Evolutionary conservation across 2,888 invertebrate species (phyloP).

Genomic region (Nomada goodeniana): DNA sequence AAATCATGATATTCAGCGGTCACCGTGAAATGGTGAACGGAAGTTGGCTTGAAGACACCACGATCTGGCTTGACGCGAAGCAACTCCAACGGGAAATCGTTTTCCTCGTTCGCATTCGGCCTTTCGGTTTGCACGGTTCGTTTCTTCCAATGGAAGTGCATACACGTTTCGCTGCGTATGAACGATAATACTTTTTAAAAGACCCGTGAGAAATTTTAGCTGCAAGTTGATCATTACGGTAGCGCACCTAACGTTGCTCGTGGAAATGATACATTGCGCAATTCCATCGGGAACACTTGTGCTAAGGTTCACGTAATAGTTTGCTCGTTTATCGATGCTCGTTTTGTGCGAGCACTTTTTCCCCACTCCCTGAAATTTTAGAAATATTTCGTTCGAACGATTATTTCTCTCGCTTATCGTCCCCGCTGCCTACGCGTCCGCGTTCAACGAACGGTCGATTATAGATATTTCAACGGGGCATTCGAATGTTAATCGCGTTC

Average conservation of each 20-base stretch:
- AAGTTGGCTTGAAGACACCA: slow-evolving; percentile 76
- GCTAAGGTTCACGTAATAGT: slow-evolving; percentile 44
- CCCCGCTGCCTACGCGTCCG: too few species aligned
- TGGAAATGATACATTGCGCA: slow-evolving; percentile 43
- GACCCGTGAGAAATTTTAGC: background rate
- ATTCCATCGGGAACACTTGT: slow-evolving; percentile 24
- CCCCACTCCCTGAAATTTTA: slow-evolving; percentile 33
- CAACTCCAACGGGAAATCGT: slow-evolving; percentile 71
- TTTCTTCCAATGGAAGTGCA: slow-evolving; percentile 78
- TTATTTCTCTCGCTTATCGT: too few species aligned
- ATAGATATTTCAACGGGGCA: background rate
- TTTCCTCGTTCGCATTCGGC: background rate
- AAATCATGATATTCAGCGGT: slow-evolving; percentile 68
- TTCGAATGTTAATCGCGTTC: background rate
- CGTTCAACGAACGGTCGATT: too few species aligned
- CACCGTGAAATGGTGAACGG: slow-evolving; percentile 77
- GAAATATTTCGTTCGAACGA: too few species aligned
- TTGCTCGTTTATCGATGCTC: slow-evolving; percentile 25
- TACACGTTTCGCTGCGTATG: slow-evolving; percentile 64
- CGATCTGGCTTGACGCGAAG: slow-evolving; percentile 72
- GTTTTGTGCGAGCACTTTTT: background rate
- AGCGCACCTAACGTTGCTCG: slow-evolving; percentile 68
- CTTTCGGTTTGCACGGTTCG: slow-evolving; percentile 34
- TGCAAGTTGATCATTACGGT: background rate
- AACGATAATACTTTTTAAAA: background rate